Evolutionary conservation across 2,797 vertebrate species (phyloP).

Genomic region (Argya squamiceps): DNA sequence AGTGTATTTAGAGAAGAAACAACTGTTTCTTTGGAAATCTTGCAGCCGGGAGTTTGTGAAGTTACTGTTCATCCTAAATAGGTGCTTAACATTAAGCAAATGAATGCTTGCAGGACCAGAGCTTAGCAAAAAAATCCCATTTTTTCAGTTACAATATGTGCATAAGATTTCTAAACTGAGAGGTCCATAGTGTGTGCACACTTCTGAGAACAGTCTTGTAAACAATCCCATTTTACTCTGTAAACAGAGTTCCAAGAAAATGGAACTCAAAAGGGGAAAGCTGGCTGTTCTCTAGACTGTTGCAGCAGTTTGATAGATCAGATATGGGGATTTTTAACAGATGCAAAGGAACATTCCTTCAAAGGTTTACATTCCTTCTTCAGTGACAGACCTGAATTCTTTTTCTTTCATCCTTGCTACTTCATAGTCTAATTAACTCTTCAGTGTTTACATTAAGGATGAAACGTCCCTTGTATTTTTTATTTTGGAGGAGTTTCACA

Average conservation of each 20-base stretch:
- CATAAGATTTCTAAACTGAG: neutral
- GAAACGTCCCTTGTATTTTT: slow-evolving; percentile 11
- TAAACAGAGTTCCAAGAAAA: neutral
- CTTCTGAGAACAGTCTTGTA: neutral
- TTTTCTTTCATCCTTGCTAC: slow-evolving; percentile 50
- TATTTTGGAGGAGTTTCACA: neutral
- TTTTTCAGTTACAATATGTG: neutral
- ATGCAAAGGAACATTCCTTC: slow-evolving; percentile 16
- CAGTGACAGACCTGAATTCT: neutral
- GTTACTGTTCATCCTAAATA: neutral
- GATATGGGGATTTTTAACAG: neutral
- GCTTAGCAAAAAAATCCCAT: neutral
- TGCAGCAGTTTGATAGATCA: neutral
- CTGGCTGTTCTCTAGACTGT: neutral
- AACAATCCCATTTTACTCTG: neutral
- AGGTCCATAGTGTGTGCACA: neutral
- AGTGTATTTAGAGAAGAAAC: neutral
- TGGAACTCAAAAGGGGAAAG: neutral
- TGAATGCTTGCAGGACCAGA: neutral
- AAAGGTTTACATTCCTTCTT: slow-evolving; percentile 43
- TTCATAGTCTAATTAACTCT: slow-evolving; percentile 41
- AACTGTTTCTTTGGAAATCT: neutral
- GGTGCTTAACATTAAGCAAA: neutral
- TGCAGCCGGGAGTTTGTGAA: neutral
- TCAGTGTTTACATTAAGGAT: slow-evolving; percentile 68